Percentiles rank a stretch among this genome's conserved stretches.
These are phyloP conservation scores for Panthera tigris DNA, from an alignment of 2,113 vertebrate genomes.

Conservation along the genomic window DNA sequence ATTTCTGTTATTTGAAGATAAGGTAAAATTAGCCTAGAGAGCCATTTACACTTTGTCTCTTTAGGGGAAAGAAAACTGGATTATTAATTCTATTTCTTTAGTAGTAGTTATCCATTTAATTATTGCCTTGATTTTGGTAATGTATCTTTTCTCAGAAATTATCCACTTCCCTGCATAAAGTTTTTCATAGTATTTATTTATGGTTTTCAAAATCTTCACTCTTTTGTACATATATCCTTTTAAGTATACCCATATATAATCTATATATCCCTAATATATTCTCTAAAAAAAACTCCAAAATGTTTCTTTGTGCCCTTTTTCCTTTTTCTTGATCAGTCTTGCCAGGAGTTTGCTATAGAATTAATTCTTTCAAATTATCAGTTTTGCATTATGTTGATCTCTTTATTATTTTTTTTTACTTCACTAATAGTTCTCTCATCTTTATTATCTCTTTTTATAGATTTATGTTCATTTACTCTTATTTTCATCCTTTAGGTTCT, in stretches of 20 bases:
- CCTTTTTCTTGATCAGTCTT: neutral
- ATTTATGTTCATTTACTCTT: slow-evolving; percentile 33
- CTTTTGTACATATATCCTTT: neutral
- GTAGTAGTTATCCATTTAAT: slow-evolving; percentile 22
- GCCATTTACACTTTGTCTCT: neutral
- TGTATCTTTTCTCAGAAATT: neutral
- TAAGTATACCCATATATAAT: neutral
- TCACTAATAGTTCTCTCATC: slow-evolving; percentile 19
- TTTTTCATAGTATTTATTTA: neutral
- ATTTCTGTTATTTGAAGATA: neutral
- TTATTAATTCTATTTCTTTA: slow-evolving; percentile 25
- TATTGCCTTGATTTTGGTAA: neutral
- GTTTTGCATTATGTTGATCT: neutral
- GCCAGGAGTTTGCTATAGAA: neutral
- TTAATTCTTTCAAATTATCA: slow-evolving; percentile 17
- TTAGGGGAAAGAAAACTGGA: neutral
- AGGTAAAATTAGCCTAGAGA: neutral
- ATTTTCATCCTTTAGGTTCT: slow-evolving; percentile 1
- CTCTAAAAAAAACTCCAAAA: neutral
- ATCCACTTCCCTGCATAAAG: neutral
- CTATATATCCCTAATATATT: neutral
- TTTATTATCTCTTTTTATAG: neutral
- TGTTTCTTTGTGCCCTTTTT: neutral
- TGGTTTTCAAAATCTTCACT: neutral
- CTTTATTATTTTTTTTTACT: neutral